These are phyloP conservation scores for Oreochromis aureus DNA, from an alignment of 2,113 vertebrate species.

Conservation along the genomic window DNA sequence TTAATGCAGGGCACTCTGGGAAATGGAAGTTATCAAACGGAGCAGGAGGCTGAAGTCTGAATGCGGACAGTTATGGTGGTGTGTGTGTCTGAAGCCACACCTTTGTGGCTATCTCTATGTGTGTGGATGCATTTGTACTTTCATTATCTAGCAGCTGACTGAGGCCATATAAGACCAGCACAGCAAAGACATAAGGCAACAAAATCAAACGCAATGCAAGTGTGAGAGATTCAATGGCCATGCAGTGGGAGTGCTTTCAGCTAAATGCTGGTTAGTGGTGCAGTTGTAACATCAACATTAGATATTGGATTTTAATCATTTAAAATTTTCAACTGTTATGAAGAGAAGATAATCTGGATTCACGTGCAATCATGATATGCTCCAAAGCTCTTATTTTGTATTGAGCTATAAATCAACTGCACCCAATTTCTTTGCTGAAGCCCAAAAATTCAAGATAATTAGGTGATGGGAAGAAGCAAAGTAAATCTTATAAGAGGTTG, in stretches of 20 bases:
- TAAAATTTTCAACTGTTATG: not conserved
- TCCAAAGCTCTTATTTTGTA: not conserved
- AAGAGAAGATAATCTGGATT: not conserved
- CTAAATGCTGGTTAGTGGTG: not conserved
- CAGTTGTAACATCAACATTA: not conserved
- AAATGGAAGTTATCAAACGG: slow-evolving; percentile 17
- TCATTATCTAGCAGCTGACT: not conserved
- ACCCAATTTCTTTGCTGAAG: not conserved
- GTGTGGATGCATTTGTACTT: not conserved
- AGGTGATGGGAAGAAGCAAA: not conserved
- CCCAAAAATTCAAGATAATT: no score
- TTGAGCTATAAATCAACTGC: not conserved
- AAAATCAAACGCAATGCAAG: not conserved
- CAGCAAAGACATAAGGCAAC: not conserved
- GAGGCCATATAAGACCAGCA: rapidly evolving
- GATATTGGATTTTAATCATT: not conserved
- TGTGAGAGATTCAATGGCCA: not conserved
- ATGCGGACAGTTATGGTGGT: not conserved
- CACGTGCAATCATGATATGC: rapidly evolving
- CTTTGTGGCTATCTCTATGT: not conserved
- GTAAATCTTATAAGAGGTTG: not conserved
- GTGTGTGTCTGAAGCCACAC: not conserved
- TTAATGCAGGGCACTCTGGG: slow-evolving; percentile 11
- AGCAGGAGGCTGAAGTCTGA: not conserved
- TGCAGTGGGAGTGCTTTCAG: not conserved